Percentiles rank a stretch among this genome's conserved stretches.
phyloP scores from a whole-genome alignment of 1,140 invertebrate genomes.

The Hormaphis cornu region DNA sequence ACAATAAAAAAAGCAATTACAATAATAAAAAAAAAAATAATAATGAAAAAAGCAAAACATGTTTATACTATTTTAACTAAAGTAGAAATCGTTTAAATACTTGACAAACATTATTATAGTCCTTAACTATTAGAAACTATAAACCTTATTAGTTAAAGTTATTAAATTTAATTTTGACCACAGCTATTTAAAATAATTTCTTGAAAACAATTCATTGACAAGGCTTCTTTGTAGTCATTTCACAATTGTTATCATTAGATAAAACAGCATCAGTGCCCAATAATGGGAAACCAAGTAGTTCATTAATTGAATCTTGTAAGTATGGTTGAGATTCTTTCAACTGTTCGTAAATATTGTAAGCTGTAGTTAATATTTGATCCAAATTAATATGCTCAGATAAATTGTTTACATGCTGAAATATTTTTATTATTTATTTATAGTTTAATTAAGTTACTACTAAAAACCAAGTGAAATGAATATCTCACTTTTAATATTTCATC shows the following conservation, averaged over 20 bases:
- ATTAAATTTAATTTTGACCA: constrained; percentile 16
- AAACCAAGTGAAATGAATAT: constrained; percentile 13
- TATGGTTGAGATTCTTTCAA: constrained; percentile 56
- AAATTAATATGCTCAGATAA: constrained; percentile 74
- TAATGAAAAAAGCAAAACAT: too few relatives aligned
- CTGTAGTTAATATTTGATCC: constrained; percentile 64
- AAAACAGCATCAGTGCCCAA: neutral
- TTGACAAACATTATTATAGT: too few relatives aligned
- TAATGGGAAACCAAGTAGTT: neutral
- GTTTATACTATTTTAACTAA: too few relatives aligned
- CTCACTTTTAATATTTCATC: constrained; percentile 90
- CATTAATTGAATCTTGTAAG: constrained; percentile 44
- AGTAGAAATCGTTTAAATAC: too few relatives aligned
- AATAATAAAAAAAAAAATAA: too few relatives aligned
- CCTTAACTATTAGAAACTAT: too few relatives aligned
- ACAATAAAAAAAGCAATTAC: too few relatives aligned
- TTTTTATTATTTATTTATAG: too few relatives aligned
- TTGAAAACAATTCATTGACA: constrained; percentile 40
- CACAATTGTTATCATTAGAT: constrained; percentile 10
- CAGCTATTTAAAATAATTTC: neutral
- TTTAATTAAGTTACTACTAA: too few relatives aligned
- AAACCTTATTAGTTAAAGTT: neutral
- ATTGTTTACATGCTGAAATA: constrained; percentile 88
- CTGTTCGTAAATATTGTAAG: constrained; percentile 82
- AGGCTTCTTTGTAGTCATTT: constrained; percentile 17